These are phyloP conservation scores for Chrosomus eos DNA, from an alignment of 2,797 vertebrate species.

Conservation along the genomic window DNA sequence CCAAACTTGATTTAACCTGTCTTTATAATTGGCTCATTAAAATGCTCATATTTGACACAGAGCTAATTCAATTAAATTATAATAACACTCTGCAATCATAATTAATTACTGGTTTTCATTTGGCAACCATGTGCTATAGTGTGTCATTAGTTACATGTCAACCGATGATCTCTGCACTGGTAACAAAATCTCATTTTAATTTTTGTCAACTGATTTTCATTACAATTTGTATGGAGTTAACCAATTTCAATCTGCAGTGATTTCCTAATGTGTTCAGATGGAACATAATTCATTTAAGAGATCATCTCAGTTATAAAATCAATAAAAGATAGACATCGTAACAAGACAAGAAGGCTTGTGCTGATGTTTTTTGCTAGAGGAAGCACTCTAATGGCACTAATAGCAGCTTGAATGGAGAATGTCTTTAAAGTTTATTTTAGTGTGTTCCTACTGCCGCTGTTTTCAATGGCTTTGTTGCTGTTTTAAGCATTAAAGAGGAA, in stretches of 20 bases:
- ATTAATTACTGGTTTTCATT: not conserved
- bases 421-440: conserved; percentile 29
- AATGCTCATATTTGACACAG: not conserved
- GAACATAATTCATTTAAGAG: not conserved
- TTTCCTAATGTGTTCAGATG: not conserved
- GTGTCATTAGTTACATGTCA: not conserved
- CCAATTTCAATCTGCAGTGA: not conserved
- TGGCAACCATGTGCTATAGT: not conserved
- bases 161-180: not conserved
- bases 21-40: conserved; percentile 8
- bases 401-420: not conserved
- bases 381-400: conserved; percentile 30
- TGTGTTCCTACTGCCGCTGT: not conserved
- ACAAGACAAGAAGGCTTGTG: not conserved
- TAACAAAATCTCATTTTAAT: not conserved
- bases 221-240: not conserved
- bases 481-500: conserved; percentile 24
- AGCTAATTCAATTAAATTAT: not conserved
- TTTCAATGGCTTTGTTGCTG: not conserved
- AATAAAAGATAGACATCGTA: not conserved
- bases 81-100: not conserved
- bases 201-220: not conserved
- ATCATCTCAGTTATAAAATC: not conserved
- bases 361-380: not conserved
- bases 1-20: not conserved